Evolutionary conservation across 2,797 vertebrate genomes (phyloP).

Genomic region (Sparus aurata): DNA sequence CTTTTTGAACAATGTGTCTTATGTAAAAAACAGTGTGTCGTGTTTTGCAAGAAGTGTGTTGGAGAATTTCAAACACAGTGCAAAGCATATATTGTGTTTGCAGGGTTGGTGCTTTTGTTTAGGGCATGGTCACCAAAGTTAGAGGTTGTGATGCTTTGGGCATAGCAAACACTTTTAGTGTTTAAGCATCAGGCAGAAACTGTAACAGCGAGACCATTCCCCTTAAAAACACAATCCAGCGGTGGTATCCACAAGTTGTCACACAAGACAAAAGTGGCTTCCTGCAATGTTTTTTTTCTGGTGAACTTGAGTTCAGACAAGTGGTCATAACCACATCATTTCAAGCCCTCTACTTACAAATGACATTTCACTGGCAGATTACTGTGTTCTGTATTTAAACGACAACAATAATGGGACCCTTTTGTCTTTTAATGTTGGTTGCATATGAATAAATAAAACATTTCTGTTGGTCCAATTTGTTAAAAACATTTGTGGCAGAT

Average conservation of each 20-base stretch:
- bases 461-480: background rate
- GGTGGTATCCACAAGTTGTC: background rate
- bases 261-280: background rate
- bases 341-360: conserved; percentile 2
- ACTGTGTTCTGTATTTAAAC: background rate
- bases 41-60: no score
- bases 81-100: no score
- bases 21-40: no score
- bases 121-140: no score
- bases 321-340: conserved; percentile 2
- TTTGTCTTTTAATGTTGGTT: background rate
- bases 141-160: no score
- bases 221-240: background rate
- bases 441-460: background rate
- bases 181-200: no score
- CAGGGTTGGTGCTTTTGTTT: no score
- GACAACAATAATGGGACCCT: background rate
- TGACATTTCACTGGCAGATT: background rate
- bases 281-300: background rate
- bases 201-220: background rate
- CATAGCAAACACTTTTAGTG: no score
- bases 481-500: background rate
- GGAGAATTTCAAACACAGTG: no score
- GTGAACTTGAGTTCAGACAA: background rate
- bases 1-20: no score